Percentiles rank a stretch among this genome's conserved stretches.
Conservation (phyloP, 2,113 vertebrate species). For the Pleuronectes platessa region DNA sequence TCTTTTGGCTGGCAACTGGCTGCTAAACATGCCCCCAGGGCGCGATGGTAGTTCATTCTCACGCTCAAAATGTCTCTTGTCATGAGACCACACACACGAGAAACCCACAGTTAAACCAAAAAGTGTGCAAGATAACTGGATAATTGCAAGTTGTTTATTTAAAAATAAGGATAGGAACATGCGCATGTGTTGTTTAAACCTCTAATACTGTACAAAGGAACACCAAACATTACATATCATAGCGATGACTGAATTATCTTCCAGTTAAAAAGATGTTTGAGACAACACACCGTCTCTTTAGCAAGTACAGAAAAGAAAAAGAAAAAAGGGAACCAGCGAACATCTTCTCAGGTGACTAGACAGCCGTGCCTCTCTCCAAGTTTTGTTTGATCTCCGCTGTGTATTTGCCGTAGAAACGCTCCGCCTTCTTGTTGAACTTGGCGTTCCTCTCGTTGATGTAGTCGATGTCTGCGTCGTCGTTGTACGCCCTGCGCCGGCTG, state of each 20-base stretch:
- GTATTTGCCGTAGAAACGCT: conserved; percentile 98
- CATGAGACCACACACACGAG: conserved; percentile 58
- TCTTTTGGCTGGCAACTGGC: conserved; percentile 36
- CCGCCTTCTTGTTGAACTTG: conserved; percentile 99
- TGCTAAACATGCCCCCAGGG: conserved; percentile 46
- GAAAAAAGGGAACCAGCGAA: background rate
- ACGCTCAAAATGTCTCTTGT: conserved; percentile 38
- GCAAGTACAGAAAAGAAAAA: background rate
- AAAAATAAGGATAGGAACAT: conserved; percentile 37
- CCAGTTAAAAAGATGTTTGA: background rate
- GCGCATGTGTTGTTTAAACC: background rate
- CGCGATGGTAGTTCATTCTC: conserved; percentile 51
- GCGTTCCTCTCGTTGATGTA: conserved; percentile 99
- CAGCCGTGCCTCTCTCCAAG: conserved; percentile 95
- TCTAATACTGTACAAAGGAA: conserved; percentile 45
- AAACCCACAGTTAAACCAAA: conserved; percentile 29
- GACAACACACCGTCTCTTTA: no score
- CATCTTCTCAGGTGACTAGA: conserved; percentile 73
- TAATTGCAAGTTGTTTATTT: conserved; percentile 62
- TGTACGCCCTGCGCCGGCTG: conserved; percentile 93
- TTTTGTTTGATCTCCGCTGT: conserved; percentile 98
- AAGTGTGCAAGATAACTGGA: conserved; percentile 36
- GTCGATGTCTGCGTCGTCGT: conserved; percentile 95
- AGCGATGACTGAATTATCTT: background rate
- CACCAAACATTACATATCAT: conserved; percentile 8